Base-by-base conservation (phyloP, 2,888 invertebrate species). In the Amiota communis region DNA sequence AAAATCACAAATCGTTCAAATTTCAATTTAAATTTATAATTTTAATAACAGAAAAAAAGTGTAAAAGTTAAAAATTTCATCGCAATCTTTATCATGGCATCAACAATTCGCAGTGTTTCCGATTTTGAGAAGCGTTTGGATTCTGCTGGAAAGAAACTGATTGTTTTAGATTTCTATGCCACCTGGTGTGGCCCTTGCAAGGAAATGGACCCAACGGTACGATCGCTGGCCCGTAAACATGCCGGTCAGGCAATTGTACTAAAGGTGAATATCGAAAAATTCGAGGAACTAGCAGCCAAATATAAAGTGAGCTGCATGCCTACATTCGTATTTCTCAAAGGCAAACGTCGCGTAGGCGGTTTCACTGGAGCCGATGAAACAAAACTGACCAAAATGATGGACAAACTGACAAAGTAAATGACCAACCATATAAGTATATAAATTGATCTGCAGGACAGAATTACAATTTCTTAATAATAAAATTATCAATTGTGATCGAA, bases 221-320 rank as follows among this genome's bases (percentile, higher is more conserved):
- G 77, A 12, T 48, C 76, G 0, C 59, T 84, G 69, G 79, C 83
- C 0, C 76, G 75, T 2, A 72, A 83, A 61, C 82, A 84, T 36
- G 47, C 75, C 12, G 63, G 92, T 91, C 91, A 87, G 79, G 86
- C 82, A 4, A 74, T 83, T 8, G 78, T 84, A 0, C 73, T 83
- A 0, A 84, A 84, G 64, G 70, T 83, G 20, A 75, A 83, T 23
- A 77, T 79, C 64, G 83, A 83, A 1, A 59, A 59, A 20, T 59
- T 59, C 47, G 82, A 78, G 0, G 78, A 81, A 2, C 53, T 83
- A 9, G 71, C 73, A 9, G 72, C 75, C 0, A 77, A 75, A 56
- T 83, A 84, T 72, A 80, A 77, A 17, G 77, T 83, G 4, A 71
- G 67, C n/a, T 70, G 76, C 73, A 75, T 83, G 81, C 78, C 87